These are phyloP conservation scores for Drosophila kohkoa DNA, from an alignment of 1,140 invertebrate genomes.

Conservation along the genomic window DNA sequence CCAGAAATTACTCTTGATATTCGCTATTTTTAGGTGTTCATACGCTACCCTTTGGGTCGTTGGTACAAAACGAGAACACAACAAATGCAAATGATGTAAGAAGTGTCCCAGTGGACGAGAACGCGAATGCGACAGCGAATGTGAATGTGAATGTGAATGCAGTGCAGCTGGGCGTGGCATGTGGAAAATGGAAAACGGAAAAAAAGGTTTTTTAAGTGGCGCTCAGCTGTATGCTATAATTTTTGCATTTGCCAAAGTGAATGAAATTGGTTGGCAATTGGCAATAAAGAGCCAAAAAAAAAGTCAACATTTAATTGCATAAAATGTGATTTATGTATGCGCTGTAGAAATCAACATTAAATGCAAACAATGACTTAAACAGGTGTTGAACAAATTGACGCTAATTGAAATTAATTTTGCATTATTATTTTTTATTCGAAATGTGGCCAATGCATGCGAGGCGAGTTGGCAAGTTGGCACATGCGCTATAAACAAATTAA, in stretches of 20 bases:
- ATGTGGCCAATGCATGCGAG: slow-evolving; percentile 2
- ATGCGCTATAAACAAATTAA: slow-evolving; percentile 78
- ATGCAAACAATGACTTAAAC: slow-evolving; percentile 21
- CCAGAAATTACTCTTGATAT: too few relatives aligned
- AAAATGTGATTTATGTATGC: slow-evolving; percentile 22
- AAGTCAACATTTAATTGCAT: slow-evolving; percentile 26
- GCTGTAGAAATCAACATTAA: slow-evolving; percentile 1
- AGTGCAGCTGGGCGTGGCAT: slow-evolving; percentile 59
- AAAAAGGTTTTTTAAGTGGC: slow-evolving; percentile 54
- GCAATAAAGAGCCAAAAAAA: neutral
- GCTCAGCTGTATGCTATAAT: slow-evolving; percentile 42
- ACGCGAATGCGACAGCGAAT: neutral
- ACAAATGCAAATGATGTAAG: slow-evolving; percentile 41
- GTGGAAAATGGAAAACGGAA: slow-evolving; percentile 13
- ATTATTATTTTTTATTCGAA: slow-evolving; percentile 29
- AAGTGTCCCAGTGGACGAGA: slow-evolving; percentile 26
- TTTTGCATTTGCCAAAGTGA: slow-evolving; percentile 32
- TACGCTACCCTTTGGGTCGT: too few relatives aligned
- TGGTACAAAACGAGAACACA: neutral
- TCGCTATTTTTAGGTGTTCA: too few relatives aligned
- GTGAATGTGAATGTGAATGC: too few relatives aligned
- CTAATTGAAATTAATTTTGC: slow-evolving; percentile 78
- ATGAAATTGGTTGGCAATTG: slow-evolving; percentile 5
- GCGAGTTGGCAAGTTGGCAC: slow-evolving; percentile 52
- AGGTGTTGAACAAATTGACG: slow-evolving; percentile 65